These are phyloP conservation scores for Nineta flava DNA, from an alignment of 2,888 invertebrate species.

Conservation along the genomic window DNA sequence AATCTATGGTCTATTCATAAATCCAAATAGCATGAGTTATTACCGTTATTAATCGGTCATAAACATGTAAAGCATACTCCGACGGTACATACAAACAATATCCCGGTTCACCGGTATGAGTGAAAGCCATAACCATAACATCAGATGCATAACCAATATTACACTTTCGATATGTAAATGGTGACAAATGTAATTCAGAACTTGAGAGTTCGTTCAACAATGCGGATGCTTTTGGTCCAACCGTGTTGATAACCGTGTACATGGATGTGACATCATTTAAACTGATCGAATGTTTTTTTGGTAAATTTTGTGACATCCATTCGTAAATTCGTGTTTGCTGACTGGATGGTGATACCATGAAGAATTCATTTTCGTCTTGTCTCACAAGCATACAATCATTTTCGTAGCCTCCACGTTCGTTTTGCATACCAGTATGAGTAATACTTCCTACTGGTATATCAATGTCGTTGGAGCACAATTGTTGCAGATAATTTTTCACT, in stretches of 20 bases:
- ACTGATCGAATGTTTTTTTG: constrained; percentile 39
- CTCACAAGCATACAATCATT: constrained; percentile 58
- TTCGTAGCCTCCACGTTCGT: constrained; percentile 52
- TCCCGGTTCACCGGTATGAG: constrained; percentile 55
- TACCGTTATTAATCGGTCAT: constrained; percentile 45
- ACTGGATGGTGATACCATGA: constrained; percentile 64
- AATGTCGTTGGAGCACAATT: constrained; percentile 48
- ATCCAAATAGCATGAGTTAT: constrained; percentile 6
- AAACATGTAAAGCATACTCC: constrained; percentile 58
- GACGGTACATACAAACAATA: constrained; percentile 54
- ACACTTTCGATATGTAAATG: constrained; percentile 49
- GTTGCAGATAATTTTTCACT: constrained; percentile 45
- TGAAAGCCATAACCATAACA: constrained; percentile 52
- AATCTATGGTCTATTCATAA: too few relatives aligned
- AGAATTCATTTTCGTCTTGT: constrained; percentile 44
- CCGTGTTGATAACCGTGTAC: constrained; percentile 54
- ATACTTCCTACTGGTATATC: constrained; percentile 46
- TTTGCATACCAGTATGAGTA: constrained; percentile 55
- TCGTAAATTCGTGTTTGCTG: constrained; percentile 56
- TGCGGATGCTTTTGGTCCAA: constrained; percentile 50
- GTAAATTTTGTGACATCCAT: constrained; percentile 51
- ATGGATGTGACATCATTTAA: constrained; percentile 54
- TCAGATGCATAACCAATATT: constrained; percentile 53
- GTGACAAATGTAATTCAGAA: constrained; percentile 39
- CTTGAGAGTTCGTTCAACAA: constrained; percentile 47